Conservation (phyloP, 2,113 vertebrate genomes). For the Oncorhynchus keta region DNA sequence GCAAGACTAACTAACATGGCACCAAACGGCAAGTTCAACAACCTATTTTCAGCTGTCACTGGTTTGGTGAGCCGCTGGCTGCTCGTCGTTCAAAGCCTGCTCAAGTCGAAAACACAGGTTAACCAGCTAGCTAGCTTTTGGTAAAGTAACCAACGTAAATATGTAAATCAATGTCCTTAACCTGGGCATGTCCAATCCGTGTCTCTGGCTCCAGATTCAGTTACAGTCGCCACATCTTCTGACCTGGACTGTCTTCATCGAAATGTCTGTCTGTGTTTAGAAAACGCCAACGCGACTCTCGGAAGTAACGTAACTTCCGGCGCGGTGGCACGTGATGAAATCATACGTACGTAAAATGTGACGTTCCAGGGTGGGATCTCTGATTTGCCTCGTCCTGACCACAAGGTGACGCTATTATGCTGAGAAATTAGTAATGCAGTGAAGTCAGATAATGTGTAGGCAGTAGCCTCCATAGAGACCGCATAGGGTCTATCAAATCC, state of each 20-base stretch:
- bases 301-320: conserved; percentile 60
- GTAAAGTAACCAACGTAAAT: background rate
- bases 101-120: background rate
- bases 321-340: conserved; percentile 47
- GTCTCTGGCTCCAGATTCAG: conserved; percentile 13
- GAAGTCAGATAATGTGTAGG: no score
- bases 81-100: no score
- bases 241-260: background rate
- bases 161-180: conserved; percentile 5
- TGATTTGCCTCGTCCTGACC: background rate
- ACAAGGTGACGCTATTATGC: background rate
- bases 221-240: conserved; percentile 14
- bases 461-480: no score
- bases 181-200: conserved; percentile 62
- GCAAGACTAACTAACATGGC: no score
- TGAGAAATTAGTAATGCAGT: no score
- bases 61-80: no score
- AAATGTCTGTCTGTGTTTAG: conserved; percentile 49
- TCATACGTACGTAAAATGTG: conserved; percentile 28
- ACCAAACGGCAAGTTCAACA: no score
- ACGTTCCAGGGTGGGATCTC: background rate
- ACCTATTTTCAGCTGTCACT: no score
- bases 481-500: no score
- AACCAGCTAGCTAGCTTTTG: background rate
- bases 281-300: conserved; percentile 73